Evolutionary conservation across 2,888 invertebrate genomes (phyloP).

Genomic region (Biston betularia): DNA sequence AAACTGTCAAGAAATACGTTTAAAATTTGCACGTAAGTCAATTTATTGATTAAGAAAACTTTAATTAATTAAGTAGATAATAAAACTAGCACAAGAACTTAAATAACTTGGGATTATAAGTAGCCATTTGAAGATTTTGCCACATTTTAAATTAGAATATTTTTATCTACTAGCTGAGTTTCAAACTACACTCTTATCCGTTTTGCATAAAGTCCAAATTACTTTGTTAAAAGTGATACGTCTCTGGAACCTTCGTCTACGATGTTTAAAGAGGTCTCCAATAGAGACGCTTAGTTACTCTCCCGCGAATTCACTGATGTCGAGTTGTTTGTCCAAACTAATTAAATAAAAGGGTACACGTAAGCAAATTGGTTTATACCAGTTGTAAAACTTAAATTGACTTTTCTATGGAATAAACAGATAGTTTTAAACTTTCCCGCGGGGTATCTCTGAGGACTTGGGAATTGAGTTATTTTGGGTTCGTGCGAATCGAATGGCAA

Average conservation of each 20-base stretch:
- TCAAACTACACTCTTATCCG: neutral
- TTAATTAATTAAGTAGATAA: neutral
- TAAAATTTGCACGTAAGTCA: too few relatives aligned
- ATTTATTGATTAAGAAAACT: too few relatives aligned
- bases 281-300: slow-evolving; percentile 37
- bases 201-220: slow-evolving; percentile 11
- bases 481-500: slow-evolving; percentile 3
- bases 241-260: slow-evolving; percentile 27
- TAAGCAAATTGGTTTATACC: slow-evolving; percentile 56
- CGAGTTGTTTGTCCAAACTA: slow-evolving; percentile 55
- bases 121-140: slow-evolving; percentile 6
- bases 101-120: neutral
- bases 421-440: slow-evolving; percentile 34
- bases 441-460: slow-evolving; percentile 1
- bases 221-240: slow-evolving; percentile 10
- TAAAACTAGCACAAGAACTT: neutral
- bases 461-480: slow-evolving; percentile 19
- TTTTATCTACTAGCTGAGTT: neutral
- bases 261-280: slow-evolving; percentile 42
- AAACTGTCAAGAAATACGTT: too few relatives aligned
- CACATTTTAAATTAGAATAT: slow-evolving; percentile 10
- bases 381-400: slow-evolving; percentile 49
- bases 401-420: slow-evolving; percentile 49
- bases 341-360: slow-evolving; percentile 59
- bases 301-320: slow-evolving; percentile 50